Base-by-base conservation (phyloP, 2,113 vertebrate genomes). In the Aramus guarauna region DNA sequence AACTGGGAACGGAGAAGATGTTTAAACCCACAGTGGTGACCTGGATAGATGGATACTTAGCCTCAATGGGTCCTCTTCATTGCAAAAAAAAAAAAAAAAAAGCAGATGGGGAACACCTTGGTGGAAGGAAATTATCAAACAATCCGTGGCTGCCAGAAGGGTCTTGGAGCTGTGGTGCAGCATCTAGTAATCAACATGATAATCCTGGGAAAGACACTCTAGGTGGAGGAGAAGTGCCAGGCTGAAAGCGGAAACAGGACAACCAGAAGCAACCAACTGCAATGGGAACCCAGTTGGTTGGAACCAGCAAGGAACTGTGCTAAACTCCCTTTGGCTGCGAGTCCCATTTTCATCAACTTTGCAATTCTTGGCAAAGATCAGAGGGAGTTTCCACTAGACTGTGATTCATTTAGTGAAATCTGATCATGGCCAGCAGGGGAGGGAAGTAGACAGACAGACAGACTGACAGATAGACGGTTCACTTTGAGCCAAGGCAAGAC, bases 401-500 rank as follows among this genome's bases (percentile, higher is more conserved):
- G 85, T 97, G 96, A 97, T 96, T 97, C 94, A 97, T 96, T 96
- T 97, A 88, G 71, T 96, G 96, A 97, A 98, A 98, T 94, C 85
- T 95, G 96, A 97, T 96, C 92, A 2, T 94, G 96, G 94, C 96
- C 85, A 94, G 94, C 82, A 94, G 91, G 58, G 75, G 84, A 95
- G 88, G 67, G 88, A 96, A 96, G 80, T 12, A 97, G 83, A 66
- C 53, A 92, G 94, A 79, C 90, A 96, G 90, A 92, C 86, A 48
- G 71, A 85, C 80, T 71, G 94, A 93, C 91, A 89, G 71, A 63
- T 50, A 95, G 63, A 94, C 2, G 2, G 52, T 85, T 52, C 72
- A 53, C 22, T 94, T 72, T 82, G 63, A 92, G 89, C 22, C 21
- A 39, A 96, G 78, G 59, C 81, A 94, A 91, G 89, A 50, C 67